Evolutionary conservation across 2,113 vertebrate genomes (phyloP).

Genomic region (Lampris megalopsis): DNA sequence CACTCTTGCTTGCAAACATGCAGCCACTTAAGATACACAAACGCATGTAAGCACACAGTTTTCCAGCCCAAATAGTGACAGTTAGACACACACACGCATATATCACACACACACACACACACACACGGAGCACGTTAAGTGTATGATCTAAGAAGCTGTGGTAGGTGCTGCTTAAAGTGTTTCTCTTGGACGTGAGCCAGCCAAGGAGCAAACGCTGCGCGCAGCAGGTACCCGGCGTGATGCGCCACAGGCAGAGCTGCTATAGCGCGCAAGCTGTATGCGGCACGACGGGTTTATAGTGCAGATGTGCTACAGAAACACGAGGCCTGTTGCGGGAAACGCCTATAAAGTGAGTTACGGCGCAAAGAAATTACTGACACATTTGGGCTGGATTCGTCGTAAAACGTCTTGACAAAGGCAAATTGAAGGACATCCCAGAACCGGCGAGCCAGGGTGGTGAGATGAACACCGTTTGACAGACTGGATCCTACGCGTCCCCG

Average conservation of each 20-base stretch:
- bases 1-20: background rate
- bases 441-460: no score
- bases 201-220: constrained; percentile 35
- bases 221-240: background rate
- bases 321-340: background rate
- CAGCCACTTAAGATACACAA: constrained; percentile 7
- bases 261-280: background rate
- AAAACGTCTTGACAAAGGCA: no score
- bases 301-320: background rate
- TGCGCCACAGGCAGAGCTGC: constrained; percentile 5
- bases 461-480: no score
- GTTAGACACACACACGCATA: constrained; percentile 14
- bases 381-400: no score
- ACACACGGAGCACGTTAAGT: background rate
- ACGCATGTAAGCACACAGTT: background rate
- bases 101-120: constrained; percentile 6
- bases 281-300: background rate
- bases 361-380: no score
- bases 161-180: constrained; percentile 49
- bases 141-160: constrained; percentile 14
- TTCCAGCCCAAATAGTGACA: no score
- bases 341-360: background rate
- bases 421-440: no score
- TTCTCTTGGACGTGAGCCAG: constrained; percentile 41
- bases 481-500: no score